Base-by-base conservation (phyloP, 2,797 vertebrate genomes). In the Scleropages formosus region DNA sequence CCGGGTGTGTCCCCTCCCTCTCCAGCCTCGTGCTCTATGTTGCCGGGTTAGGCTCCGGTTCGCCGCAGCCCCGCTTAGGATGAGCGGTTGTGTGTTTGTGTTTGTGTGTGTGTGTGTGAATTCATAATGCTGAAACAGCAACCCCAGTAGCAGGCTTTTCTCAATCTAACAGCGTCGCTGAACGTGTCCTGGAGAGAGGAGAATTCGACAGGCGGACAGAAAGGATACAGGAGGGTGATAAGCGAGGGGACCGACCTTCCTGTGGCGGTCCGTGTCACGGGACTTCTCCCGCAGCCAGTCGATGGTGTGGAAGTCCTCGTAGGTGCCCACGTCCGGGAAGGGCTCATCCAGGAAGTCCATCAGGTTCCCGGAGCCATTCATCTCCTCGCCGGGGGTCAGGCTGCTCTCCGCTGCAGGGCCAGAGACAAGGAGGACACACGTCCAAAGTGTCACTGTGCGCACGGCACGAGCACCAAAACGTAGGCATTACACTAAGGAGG, bases 281-380 rank as follows among this genome's bases (percentile, higher is more conserved):
- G 95, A 97, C 82, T 98, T 99, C 88, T 99, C 97, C 72, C 96
- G 83, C 85, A 98, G 94, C 97, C 97, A 99, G 71, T 99, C 97
- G 8, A 99, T 99, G 3, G 97, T 99, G 90, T 98, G 98, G 78
- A 99, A 99, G 85, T 99, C 96, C 63, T 98, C 96, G 0, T 98
- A 99, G 51, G 96, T 97, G 46, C 96, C 97, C 86, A 98, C 88
- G 0, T 95, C 95, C 0, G 95, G 94, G 4, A 95, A 84, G 0
- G 93, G 91, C 13, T 95, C 96, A 51, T 98, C 96, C 79, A 96
- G 84, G 0, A 96, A 94, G 88, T 98, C 96, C 93, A 96, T 90
- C 16, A 95, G 88, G 58, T 66, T 27, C 20, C 74, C 20, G 26
- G 64, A 75, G 24, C 64, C 66, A 39, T 58, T 75, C 24, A 59